A percentile compares a stretch with the other conserved stretches of the same genome.
Evolutionary conservation across 2,113 vertebrate species (phyloP).

Genomic region (Podocnemis expansa): DNA sequence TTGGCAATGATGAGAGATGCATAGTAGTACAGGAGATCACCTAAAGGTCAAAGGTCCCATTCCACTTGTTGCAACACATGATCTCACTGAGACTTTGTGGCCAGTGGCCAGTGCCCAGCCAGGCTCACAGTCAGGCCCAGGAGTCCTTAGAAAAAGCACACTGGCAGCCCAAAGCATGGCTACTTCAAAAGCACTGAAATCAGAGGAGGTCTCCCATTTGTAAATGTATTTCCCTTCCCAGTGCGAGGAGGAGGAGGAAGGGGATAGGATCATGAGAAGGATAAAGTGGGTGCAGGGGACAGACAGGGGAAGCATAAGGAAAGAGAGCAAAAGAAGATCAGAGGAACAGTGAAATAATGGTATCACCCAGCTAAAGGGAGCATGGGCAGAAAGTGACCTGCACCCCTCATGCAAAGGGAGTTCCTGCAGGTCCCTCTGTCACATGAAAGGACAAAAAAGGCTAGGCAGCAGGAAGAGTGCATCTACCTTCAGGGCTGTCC

Average conservation of each 20-base stretch:
- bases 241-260: background rate
- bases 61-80: background rate
- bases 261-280: no score
- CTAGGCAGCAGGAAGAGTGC: background rate
- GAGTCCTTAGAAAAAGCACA: background rate
- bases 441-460: background rate
- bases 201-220: background rate
- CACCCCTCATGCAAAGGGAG: background rate
- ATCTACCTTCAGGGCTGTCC: no score
- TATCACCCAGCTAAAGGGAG: background rate
- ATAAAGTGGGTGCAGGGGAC: no score
- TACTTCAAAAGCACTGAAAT: background rate
- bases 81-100: background rate
- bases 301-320: background rate
- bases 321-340: background rate
- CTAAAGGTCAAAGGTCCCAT: background rate
- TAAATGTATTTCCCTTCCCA: background rate
- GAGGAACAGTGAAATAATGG: background rate
- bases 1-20: background rate
- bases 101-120: accelerated
- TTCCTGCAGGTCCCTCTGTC: background rate
- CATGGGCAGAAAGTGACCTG: background rate
- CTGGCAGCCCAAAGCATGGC: background rate
- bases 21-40: background rate
- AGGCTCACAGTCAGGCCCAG: background rate